Percentiles rank a stretch among this genome's conserved stretches.
phyloP scores from a whole-genome alignment of 2,113 vertebrate species.

The Vicugna pacos region DNA sequence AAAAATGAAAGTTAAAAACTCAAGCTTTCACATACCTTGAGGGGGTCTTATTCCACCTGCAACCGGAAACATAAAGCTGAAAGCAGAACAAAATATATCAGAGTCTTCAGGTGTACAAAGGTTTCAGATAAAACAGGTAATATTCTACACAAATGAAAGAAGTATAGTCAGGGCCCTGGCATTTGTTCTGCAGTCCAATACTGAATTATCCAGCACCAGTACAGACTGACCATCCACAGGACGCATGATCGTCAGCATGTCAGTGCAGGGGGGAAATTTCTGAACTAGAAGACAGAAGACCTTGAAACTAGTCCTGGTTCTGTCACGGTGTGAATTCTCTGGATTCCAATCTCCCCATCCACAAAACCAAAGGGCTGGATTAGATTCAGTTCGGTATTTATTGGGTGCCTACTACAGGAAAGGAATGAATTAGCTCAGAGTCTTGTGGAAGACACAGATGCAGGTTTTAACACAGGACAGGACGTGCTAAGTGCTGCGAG shows the following conservation, averaged over 20 bases:
- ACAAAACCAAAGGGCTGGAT: background rate
- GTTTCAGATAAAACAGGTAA: slow-evolving; percentile 26
- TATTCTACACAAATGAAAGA: background rate
- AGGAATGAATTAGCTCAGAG: background rate
- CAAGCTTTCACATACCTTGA: slow-evolving; percentile 91
- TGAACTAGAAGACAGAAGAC: background rate
- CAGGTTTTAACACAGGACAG: background rate
- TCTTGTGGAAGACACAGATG: background rate
- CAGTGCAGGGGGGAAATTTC: background rate
- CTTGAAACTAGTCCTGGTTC: background rate
- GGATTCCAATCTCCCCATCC: background rate
- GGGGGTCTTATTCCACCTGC: slow-evolving; percentile 93
- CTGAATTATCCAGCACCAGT: background rate
- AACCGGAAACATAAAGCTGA: slow-evolving; percentile 97
- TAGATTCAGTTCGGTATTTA: slow-evolving; percentile 29
- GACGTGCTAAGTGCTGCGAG: background rate
- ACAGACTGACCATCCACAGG: background rate
- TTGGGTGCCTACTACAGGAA: background rate
- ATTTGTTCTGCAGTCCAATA: background rate
- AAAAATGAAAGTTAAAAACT: background rate
- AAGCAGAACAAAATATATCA: slow-evolving; percentile 69
- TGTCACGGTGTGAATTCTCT: background rate
- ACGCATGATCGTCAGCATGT: background rate
- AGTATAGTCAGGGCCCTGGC: background rate
- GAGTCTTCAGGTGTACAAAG: background rate